phyloP scores from a whole-genome alignment of 2,113 vertebrate genomes.

The Sialia sialis region DNA sequence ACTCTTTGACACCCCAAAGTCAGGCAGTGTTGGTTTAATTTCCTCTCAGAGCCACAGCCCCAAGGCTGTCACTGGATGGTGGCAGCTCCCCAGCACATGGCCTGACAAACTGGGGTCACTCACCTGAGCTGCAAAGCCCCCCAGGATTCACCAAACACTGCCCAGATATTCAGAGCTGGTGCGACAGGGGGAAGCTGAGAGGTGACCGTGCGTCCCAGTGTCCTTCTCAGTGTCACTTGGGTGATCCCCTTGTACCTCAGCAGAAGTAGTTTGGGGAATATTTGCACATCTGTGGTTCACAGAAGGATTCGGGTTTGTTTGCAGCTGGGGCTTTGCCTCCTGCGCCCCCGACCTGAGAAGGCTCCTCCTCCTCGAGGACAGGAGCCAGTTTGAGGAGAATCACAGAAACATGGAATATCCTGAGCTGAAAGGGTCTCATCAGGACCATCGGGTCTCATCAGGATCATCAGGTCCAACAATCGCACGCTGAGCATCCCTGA shows the following conservation, averaged over 20 bases:
- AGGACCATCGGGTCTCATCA: too few relatives aligned
- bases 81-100: not conserved
- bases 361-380: not conserved
- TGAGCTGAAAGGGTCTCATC: not conserved
- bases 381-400: not conserved
- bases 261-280: accelerated
- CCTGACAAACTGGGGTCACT: not conserved
- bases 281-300: not conserved
- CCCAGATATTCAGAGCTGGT: not conserved
- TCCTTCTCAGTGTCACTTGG: accelerated
- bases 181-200: not conserved
- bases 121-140: accelerated
- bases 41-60: not conserved
- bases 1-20: not conserved
- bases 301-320: accelerated
- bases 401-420: not conserved
- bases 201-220: not conserved
- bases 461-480: not conserved
- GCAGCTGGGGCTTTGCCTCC: not conserved
- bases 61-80: not conserved
- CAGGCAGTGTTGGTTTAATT: accelerated
- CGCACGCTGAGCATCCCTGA: not conserved
- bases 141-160: accelerated
- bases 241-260: accelerated
- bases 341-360: accelerated